A percentile compares a stretch with the other conserved stretches of the same genome.
Conservation (phyloP, 2,113 vertebrate species). For the Ptychochromis oligacanthus region DNA sequence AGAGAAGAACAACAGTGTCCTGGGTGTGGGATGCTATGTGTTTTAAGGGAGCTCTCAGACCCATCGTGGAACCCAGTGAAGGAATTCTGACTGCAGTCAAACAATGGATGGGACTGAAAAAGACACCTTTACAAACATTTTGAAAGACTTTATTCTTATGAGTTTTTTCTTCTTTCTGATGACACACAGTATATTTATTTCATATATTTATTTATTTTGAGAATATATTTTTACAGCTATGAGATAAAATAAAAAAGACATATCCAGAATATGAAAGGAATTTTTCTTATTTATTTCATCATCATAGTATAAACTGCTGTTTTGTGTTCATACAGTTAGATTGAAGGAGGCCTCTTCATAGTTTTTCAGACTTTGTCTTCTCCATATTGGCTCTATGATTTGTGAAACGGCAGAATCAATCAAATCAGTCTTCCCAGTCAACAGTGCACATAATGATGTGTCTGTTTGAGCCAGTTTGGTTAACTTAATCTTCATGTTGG, state of each 20-base stretch:
- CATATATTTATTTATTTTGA: constrained; percentile 86
- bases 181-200: constrained; percentile 83
- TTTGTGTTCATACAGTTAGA: neutral
- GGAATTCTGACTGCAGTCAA: constrained; percentile 61
- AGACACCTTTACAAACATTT: constrained; percentile 58
- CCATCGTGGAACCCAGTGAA: constrained; percentile 66
- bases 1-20: constrained; percentile 28
- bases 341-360: neutral
- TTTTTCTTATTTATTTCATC: constrained; percentile 53
- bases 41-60: constrained; percentile 33
- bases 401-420: neutral
- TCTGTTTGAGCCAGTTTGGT: neutral
- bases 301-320: neutral
- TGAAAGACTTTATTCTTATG: constrained; percentile 76
- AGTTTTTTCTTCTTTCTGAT: constrained; percentile 66
- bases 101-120: constrained; percentile 48
- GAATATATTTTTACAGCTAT: constrained; percentile 85
- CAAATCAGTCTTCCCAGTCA: neutral
- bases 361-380: neutral
- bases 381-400: neutral
- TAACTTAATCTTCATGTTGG: neutral
- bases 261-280: constrained; percentile 39
- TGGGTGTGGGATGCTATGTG: constrained; percentile 13
- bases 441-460: neutral
- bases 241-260: constrained; percentile 71